Evolutionary conservation across 2,888 invertebrate species (phyloP).

Genomic region (Lacanobia wlatinum): DNA sequence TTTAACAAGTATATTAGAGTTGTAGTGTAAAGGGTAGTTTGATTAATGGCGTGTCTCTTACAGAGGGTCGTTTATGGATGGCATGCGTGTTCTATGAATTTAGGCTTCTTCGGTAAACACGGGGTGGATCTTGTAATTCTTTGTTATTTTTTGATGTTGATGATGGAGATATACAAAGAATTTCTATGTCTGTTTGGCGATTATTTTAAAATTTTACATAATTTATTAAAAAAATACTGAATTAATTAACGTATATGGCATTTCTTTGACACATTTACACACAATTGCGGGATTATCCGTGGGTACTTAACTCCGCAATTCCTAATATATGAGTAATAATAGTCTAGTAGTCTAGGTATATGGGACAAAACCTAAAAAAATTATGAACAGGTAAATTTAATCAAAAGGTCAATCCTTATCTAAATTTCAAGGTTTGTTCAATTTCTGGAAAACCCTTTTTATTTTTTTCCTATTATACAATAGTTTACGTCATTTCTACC

Average conservation of each 20-base stretch:
- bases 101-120: conserved; percentile 71
- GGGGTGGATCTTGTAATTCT: conserved; percentile 45
- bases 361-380: background rate
- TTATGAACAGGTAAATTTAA: conserved; percentile 16
- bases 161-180: background rate
- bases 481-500: background rate
- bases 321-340: too few species aligned
- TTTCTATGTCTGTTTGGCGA: background rate
- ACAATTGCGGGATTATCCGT: background rate
- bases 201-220: background rate
- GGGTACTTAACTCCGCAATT: too few species aligned
- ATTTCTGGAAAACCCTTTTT: background rate
- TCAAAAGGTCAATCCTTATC: background rate
- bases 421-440: background rate
- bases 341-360: background rate
- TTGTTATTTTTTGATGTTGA: conserved; percentile 8
- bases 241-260: too few species aligned
- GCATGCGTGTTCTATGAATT: conserved; percentile 83
- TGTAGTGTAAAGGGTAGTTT: conserved; percentile 83
- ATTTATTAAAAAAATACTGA: too few species aligned
- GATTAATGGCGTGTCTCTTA: conserved; percentile 89
- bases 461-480: conserved; percentile 7
- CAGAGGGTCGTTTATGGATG: conserved; percentile 88
- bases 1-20: conserved; percentile 89
- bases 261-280: background rate